Evolutionary conservation across 2,888 invertebrate genomes (phyloP), one percentile per base, ranked within the genome.

Genomic region (Tetropium fuscum): DNA sequence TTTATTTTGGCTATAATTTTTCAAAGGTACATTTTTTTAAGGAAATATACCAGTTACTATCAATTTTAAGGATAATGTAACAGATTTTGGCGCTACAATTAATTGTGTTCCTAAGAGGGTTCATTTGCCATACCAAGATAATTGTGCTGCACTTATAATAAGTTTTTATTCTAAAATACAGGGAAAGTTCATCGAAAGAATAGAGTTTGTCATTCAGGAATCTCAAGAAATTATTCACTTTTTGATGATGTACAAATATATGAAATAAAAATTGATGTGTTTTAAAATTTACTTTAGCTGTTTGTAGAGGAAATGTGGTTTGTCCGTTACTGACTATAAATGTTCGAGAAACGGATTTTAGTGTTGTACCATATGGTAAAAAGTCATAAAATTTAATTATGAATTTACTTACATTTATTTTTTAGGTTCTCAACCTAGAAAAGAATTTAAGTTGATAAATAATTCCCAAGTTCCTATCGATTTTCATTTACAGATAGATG

Each of bases 41-140:
- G 88, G 89, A 5, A 83, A 86, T 64, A 88, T 89, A 63, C 84
- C 86, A 57, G 89, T 87, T 1, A 83, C 84, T 0, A 78, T 90
- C 34, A 71, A 79, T 4, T 85, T 85, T 69, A 81, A 81, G 65
- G 77, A 82, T 15, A 80, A 80, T 18, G 73, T 79, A 1, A 75
- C 84, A 1, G 79, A 87, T 53, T 89, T 88, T 73, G 88, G 87
- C 4, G 88, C 87, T 19, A 75, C 60, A 11, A 84, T 89, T 36
- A 77, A 78, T 0, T 85, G 88, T 67, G 73, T 75, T n/a, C 88
- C 88, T 0, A 62, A 73, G 7, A 53, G 20, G 7, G 41, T 64
- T 1, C 5, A 43, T 16, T 38, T 73, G 5, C 45, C 18, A 32
- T 41, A 34, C 1, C 55, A 48, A 4, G 63, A 70, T 20, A 2